Evolutionary conservation across 2,888 invertebrate genomes (phyloP), one percentile per base, ranked within the genome.

Genomic region (Drosophila prolongata): DNA sequence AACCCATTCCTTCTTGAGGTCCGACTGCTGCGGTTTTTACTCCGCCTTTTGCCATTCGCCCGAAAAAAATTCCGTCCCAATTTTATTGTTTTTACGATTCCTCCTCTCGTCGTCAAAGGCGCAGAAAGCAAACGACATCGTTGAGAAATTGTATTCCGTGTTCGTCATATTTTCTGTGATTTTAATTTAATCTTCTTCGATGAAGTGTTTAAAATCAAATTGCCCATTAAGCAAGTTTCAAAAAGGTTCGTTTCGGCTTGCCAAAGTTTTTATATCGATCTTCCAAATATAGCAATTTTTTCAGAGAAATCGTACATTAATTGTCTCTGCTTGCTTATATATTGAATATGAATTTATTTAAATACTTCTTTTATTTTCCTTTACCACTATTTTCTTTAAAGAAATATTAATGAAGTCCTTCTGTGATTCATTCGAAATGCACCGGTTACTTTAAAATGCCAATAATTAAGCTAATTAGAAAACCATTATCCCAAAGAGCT

Each of bases 141-240:
- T 35, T 35, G 49, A 16, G 49, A 27, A 49, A 35, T 35, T 16
- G 49, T 49, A 6, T 35, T 49, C 35, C 49, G 34, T 11, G 35
- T 6, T 49, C 53, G 65, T 61, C 60, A 77, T 79, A 75, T 76
- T 84, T 68, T 79, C 77, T 82, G 67, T 61, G 62, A 74, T 80
- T 76, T 83, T 80, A 76, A 77, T 83, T 83, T 80, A 58, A 69
- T 71, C 75, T 6, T 19, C 6, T 30, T 14, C 3, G 9, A 34
- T 19, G 14, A 4, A 42, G 30, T 13, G 34, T 14, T 47, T 24
- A 27, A 47, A 27, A 37, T 27, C 6, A 10, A 13, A 6, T 1
- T 9, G 47, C 46, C 46, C 27, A 14, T 34, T 34, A 47, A 11
- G 6, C 5, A 34, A 34, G 11, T 10, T 5, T 5, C n/a, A 8